phyloP scores from a whole-genome alignment of 2,113 vertebrate genomes.

The Nesogale talazaci region DNA sequence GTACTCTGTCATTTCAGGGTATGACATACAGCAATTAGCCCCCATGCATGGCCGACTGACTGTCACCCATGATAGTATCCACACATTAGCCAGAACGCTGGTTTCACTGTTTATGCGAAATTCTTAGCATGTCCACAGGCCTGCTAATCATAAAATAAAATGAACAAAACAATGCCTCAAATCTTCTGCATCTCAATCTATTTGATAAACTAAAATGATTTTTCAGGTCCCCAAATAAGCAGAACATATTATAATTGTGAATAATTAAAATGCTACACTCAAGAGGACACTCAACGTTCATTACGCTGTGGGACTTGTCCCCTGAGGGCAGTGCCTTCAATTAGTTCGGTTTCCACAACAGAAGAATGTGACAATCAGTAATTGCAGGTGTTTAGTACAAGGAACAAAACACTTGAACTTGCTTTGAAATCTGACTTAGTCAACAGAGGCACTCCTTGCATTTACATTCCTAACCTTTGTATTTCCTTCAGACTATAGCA shows the following conservation, averaged over 20 bases:
- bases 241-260: slow-evolving; percentile 73
- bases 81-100: not conserved
- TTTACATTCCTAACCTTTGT: not conserved
- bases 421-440: not conserved
- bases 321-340: slow-evolving; percentile 50
- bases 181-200: slow-evolving; percentile 11
- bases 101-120: not conserved
- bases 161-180: not conserved
- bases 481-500: not conserved
- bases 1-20: not conserved
- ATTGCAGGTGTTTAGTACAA: slow-evolving; percentile 61
- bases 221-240: slow-evolving; percentile 61
- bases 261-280: slow-evolving; percentile 73
- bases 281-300: slow-evolving; percentile 61
- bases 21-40: not conserved
- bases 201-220: slow-evolving; percentile 63
- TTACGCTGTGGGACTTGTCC: not conserved
- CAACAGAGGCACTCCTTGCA: not conserved
- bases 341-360: slow-evolving; percentile 63
- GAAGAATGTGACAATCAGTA: slow-evolving; percentile 57
- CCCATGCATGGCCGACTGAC: too few species aligned
- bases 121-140: not conserved
- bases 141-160: not conserved
- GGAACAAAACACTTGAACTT: slow-evolving; percentile 34
- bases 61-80: too few species aligned